Evolutionary conservation across 2,888 invertebrate species (phyloP), one percentile per base, ranked within the genome.

Genomic region (Volucella inflata): DNA sequence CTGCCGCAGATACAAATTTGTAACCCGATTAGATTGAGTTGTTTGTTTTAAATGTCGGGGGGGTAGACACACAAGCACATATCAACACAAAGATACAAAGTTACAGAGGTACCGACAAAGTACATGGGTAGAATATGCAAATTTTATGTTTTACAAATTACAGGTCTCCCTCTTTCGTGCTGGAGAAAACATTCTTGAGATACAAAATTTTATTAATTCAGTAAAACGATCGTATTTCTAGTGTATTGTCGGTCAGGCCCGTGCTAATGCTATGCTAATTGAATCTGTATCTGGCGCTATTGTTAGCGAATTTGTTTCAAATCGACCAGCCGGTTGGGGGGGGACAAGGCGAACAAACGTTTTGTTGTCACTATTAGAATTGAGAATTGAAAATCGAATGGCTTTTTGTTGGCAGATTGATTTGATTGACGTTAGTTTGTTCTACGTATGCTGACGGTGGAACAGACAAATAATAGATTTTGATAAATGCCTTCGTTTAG

Each of bases 251-350:
- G 38, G 14, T 0, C 11, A 21, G 60, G 40, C 50, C 64, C 72
- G 78, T 72, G 83, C 78, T 78, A 67, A 83, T 78, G 62, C 67
- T 78, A 78, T 83, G 74, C 74, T 74, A 68, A 83, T 74, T 50
- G 50, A 16, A 46, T 70, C 14, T 74, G 48, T 55, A 55, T 67
- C 57, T 17, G 70, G 14, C 44, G 59, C 57, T 60, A 40, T 50
- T 72, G 59, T 60, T 51, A 30, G 36, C 14, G 38, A 60, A 65
- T 57, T 59, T 71, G 11, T 50, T 17, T 64, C 30, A 40, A 6
- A 57, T 30, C 30, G 6, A 30, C 30, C 30, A 30, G 1, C 30
- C 6, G 6, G 6, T 6, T 6, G 6, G 30, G 30, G 30, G 30
- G 38, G 9, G 16, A 57, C 38, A 57, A 57, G 38, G n/a, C 10